A percentile compares a stretch with the other conserved stretches of the same genome.
Evolutionary conservation across 2,888 invertebrate species (phyloP).

Genomic region (Yponomeuta plumbellus): DNA sequence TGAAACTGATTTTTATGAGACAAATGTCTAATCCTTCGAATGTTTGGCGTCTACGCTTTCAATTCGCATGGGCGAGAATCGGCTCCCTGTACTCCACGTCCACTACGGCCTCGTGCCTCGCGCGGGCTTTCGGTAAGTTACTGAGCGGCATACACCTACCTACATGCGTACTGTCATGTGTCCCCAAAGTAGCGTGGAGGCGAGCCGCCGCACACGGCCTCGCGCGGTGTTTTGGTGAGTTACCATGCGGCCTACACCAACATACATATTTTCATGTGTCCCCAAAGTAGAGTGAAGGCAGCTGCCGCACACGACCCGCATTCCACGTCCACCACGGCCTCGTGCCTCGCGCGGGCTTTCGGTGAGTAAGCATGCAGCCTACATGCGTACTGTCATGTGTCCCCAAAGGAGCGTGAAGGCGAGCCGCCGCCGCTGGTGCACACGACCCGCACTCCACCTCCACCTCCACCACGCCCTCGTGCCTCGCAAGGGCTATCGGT

Average conservation of each 20-base stretch:
- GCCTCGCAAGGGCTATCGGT: slow-evolving; percentile 95
- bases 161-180: neutral
- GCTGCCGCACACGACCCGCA: slow-evolving; percentile 88
- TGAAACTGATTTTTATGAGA: too few species aligned
- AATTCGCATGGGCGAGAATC: too few species aligned
- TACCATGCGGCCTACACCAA: neutral
- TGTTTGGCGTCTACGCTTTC: too few species aligned
- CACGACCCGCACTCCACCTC: slow-evolving; percentile 94
- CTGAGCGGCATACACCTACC: neutral
- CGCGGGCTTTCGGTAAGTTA: slow-evolving; percentile 88
- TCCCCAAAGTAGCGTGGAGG: too few species aligned
- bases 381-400: too few species aligned
- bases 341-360: slow-evolving; percentile 94
- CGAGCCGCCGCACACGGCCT: slow-evolving; percentile 86
- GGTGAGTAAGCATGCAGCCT: slow-evolving; percentile 71
- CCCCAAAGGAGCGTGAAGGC: too few species aligned
- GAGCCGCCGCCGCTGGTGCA: too few species aligned
- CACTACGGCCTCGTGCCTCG: slow-evolving; percentile 93
- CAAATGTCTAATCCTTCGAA: too few species aligned
- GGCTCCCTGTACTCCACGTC: too few species aligned
- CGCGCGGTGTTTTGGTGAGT: slow-evolving; percentile 90
- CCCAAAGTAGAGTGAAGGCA: too few species aligned
- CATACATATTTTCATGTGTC: too few species aligned
- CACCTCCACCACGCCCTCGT: slow-evolving; percentile 94
- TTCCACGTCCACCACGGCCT: slow-evolving; percentile 94